phyloP scores from a whole-genome alignment of 2,797 vertebrate species.

The Gymnothorax javanicus region DNA sequence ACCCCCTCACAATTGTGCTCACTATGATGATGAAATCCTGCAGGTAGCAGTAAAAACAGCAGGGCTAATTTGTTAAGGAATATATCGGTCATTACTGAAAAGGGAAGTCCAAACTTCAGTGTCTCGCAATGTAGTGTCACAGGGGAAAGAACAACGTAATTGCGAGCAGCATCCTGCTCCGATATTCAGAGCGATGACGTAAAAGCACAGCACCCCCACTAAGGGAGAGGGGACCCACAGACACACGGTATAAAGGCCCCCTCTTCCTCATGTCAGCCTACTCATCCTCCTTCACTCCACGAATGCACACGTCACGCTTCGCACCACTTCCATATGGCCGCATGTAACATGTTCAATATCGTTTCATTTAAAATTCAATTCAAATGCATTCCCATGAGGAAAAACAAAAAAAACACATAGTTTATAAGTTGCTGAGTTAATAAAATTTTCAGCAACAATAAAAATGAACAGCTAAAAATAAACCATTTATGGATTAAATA shows the following conservation, averaged over 20 bases:
- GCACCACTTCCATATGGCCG: background rate
- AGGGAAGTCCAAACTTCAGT: background rate
- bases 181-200: background rate
- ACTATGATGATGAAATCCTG: background rate
- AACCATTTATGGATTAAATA: constrained; percentile 14
- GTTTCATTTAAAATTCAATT: background rate
- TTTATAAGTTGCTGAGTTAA: background rate
- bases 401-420: background rate
- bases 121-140: background rate
- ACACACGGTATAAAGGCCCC: background rate
- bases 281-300: background rate
- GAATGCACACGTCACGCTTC: background rate
- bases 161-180: background rate
- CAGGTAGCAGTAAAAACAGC: background rate
- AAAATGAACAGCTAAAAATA: constrained; percentile 1
- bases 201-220: background rate
- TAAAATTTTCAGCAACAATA: constrained; percentile 11
- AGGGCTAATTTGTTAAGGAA: background rate
- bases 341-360: background rate
- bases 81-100: constrained; percentile 7
- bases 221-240: background rate
- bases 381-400: background rate
- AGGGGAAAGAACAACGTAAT: background rate
- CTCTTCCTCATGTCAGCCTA: background rate
- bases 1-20: background rate